These are phyloP conservation scores for Gryllus bimaculatus DNA, from an alignment of 1,140 invertebrate genomes.

Conservation along the genomic window DNA sequence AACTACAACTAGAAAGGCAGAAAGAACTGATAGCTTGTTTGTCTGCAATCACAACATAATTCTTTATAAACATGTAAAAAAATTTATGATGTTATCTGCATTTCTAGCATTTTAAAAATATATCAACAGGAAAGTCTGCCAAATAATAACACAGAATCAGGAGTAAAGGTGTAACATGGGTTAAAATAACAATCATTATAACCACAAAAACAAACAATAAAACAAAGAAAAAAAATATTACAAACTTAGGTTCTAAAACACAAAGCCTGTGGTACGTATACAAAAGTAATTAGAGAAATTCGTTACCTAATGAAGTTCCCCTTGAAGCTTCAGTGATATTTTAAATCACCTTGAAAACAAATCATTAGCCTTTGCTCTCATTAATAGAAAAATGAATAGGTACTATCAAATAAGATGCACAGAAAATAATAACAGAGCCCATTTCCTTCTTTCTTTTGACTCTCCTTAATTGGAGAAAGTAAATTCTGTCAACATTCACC, in stretches of 20 bases:
- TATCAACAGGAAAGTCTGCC: conserved; percentile 16
- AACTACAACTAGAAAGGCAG: no score
- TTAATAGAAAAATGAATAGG: no score
- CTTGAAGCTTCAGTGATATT: conserved; percentile 8
- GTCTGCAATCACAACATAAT: background rate
- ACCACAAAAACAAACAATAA: conserved; percentile 34
- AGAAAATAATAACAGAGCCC: no score
- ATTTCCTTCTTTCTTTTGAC: no score
- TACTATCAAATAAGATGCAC: no score
- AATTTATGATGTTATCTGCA: conserved; percentile 21
- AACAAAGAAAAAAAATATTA: conserved; percentile 30
- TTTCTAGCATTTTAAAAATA: no score
- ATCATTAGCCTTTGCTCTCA: background rate
- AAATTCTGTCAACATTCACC: no score
- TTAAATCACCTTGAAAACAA: conserved; percentile 7
- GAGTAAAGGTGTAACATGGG: conserved; percentile 29
- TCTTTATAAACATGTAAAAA: background rate
- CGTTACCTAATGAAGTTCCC: background rate
- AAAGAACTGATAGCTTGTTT: background rate
- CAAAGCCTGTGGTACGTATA: conserved; percentile 32
- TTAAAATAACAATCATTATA: conserved; percentile 39
- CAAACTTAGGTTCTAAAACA: conserved; percentile 34
- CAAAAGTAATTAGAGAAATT: background rate
- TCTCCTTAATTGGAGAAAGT: no score
- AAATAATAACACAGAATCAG: conserved; percentile 37